These are phyloP conservation scores for Psilopsiagon aymara DNA, from an alignment of 2,113 vertebrate species.

Conservation along the genomic window DNA sequence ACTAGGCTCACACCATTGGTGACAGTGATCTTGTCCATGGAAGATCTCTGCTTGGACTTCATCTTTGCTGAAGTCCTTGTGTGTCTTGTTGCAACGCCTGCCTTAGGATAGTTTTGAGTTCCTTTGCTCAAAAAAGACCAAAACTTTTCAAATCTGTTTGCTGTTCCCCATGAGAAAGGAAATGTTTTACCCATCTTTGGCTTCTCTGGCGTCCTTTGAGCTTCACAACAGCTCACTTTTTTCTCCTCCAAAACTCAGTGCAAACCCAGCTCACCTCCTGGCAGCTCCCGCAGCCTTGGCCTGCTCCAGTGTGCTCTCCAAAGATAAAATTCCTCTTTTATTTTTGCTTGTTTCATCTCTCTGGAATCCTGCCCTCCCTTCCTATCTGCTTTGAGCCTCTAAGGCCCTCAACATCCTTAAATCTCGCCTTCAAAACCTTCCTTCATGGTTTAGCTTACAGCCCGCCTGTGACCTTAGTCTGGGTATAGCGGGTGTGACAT, in stretches of 20 bases:
- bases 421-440: neutral
- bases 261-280: neutral
- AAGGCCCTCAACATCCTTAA: neutral
- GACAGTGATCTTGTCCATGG: neutral
- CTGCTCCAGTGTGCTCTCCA: neutral
- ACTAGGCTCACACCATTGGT: fast-evolving
- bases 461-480: neutral
- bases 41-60: neutral
- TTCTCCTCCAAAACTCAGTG: neutral
- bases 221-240: neutral
- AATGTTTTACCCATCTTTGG: neutral
- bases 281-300: neutral
- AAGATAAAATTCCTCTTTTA: neutral
- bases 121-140: neutral
- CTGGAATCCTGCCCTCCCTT: neutral
- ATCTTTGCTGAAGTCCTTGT: neutral
- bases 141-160: neutral
- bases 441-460: neutral
- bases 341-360: neutral
- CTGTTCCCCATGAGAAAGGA: neutral
- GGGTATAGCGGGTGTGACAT: fast-evolving
- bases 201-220: neutral
- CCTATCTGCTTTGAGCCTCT: neutral
- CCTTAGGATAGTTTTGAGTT: neutral
- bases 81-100: neutral